Conservation (phyloP, 2,888 invertebrate genomes). For the Corbicula japonica region DNA sequence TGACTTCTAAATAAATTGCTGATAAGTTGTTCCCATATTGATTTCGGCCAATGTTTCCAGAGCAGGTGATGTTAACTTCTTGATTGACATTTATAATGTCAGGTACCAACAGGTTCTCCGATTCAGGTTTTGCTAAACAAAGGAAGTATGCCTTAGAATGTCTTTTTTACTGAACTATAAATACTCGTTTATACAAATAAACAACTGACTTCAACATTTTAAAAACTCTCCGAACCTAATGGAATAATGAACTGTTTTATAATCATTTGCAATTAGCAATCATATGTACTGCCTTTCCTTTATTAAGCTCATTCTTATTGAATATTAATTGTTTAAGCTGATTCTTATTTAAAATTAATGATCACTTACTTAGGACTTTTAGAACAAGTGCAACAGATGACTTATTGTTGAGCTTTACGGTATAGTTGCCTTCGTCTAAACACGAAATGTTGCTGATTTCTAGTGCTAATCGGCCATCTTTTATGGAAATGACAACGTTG, state of each 20-base stretch:
- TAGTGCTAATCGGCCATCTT: not conserved
- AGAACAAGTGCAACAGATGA: not conserved
- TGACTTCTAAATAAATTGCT: constrained; percentile 1
- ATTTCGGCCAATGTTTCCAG: constrained; percentile 28
- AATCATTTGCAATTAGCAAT: too few species aligned
- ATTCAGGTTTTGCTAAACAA: constrained; percentile 18
- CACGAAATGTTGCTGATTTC: constrained; percentile 20
- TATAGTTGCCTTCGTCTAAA: constrained; percentile 16
- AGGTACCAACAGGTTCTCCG: constrained; percentile 11
- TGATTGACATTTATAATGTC: constrained; percentile 13
- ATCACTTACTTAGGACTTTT: constrained; percentile 1
- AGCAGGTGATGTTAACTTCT: constrained; percentile 21
- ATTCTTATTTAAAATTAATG: too few species aligned
- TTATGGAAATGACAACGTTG: not conserved
- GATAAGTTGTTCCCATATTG: not conserved
- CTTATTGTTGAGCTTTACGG: constrained; percentile 4
- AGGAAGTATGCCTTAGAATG: too few species aligned
- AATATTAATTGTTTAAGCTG: too few species aligned
- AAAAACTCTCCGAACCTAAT: too few species aligned
- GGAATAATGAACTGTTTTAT: too few species aligned
- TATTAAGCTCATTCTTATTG: too few species aligned
- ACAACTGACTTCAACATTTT: too few species aligned
- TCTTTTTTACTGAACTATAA: too few species aligned
- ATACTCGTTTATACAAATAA: too few species aligned
- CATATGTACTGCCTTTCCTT: too few species aligned